Conservation (phyloP, 2,113 vertebrate genomes). For the Chlamydotis undulata region DNA sequence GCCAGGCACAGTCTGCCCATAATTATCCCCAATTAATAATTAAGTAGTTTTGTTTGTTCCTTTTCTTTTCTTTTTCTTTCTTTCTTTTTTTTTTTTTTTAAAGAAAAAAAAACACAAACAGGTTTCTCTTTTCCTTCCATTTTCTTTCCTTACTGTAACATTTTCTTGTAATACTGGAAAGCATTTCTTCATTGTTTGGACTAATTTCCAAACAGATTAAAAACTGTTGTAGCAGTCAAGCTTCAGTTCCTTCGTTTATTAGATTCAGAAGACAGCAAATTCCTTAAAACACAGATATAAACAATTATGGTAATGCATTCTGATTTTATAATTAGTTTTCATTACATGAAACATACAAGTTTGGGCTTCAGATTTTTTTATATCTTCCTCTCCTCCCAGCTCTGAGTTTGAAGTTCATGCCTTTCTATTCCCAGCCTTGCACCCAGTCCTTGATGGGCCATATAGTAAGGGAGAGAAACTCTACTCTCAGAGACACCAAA, state of each 20-base stretch:
- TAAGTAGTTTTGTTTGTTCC: neutral
- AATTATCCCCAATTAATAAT: constrained; percentile 37
- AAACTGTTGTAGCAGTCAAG: constrained; percentile 75
- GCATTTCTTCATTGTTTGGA: constrained; percentile 70
- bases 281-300: constrained; percentile 77
- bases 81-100: too few relatives aligned
- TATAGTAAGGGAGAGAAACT: neutral
- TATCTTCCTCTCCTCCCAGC: neutral
- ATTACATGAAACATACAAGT: constrained; percentile 38
- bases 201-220: constrained; percentile 77
- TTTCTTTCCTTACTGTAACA: constrained; percentile 59
- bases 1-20: neutral
- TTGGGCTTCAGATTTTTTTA: constrained; percentile 27
- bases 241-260: constrained; percentile 75
- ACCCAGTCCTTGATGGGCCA: neutral
- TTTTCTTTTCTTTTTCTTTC: neutral
- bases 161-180: constrained; percentile 46
- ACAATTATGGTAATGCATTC: constrained; percentile 74
- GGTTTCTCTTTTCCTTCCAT: constrained; percentile 3
- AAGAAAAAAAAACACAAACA: neutral
- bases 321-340: constrained; percentile 72
- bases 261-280: constrained; percentile 77
- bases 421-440: neutral
- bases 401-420: neutral
- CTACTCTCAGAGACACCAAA: neutral